phyloP scores from a whole-genome alignment of 2,797 vertebrate species.

The Trematomus bernacchii region DNA sequence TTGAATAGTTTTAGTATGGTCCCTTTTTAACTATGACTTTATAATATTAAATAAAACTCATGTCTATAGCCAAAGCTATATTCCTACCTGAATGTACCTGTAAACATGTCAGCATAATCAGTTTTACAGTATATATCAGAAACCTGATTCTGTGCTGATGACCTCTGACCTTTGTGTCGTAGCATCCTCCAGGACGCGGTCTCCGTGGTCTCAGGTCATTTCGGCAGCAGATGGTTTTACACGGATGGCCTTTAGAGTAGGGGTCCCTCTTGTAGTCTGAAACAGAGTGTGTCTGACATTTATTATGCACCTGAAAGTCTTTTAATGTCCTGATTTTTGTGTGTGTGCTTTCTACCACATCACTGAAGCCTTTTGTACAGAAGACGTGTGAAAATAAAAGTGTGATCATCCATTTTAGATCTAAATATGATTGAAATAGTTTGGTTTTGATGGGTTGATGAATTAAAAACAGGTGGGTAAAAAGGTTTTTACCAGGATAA shows the following conservation, averaged over 20 bases:
- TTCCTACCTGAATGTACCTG: background rate
- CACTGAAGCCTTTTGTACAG: background rate
- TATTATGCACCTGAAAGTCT: constrained; percentile 1
- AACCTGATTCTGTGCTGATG: background rate
- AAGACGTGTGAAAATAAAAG: background rate
- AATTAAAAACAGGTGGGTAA: too few species aligned
- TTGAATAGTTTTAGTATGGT: too few species aligned
- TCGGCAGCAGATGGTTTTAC: constrained; percentile 93
- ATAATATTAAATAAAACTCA: too few species aligned
- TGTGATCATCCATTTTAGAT: too few species aligned
- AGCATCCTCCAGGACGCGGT: constrained; percentile 89
- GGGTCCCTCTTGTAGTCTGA: constrained; percentile 90
- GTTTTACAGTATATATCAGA: background rate
- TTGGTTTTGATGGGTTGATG: too few species aligned
- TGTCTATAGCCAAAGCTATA: background rate
- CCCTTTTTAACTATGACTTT: too few species aligned
- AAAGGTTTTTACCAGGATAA: too few species aligned
- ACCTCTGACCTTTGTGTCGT: constrained; percentile 91
- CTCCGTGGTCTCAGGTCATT: constrained; percentile 85
- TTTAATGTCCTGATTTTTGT: background rate
- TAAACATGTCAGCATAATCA: background rate
- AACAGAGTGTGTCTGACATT: constrained; percentile 38
- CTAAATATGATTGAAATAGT: too few species aligned
- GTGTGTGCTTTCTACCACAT: background rate
- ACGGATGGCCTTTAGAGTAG: constrained; percentile 89